Evolutionary conservation across 2,888 invertebrate genomes (phyloP).

Genomic region (Poecilobothrus nobilitatus): DNA sequence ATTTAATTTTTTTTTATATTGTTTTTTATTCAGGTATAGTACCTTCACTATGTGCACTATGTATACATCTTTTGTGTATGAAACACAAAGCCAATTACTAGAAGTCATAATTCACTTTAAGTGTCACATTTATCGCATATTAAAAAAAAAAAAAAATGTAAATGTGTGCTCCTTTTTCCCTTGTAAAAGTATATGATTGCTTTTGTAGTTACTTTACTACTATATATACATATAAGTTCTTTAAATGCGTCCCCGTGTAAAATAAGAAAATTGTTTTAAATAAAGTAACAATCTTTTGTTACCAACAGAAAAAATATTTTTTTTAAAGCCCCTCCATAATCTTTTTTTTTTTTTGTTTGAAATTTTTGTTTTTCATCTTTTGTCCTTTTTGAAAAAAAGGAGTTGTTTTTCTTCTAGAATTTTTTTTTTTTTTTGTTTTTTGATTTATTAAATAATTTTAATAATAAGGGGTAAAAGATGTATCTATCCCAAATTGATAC

Average conservation of each 20-base stretch:
- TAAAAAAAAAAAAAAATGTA: background rate
- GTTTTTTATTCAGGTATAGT: background rate
- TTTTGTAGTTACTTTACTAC: too few species aligned
- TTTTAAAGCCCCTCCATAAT: background rate
- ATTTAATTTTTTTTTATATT: background rate
- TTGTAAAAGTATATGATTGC: too few species aligned
- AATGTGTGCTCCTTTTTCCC: too few species aligned
- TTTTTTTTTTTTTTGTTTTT: too few species aligned
- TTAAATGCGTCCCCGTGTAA: too few species aligned
- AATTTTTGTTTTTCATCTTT: too few species aligned
- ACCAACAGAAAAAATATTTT: too few species aligned
- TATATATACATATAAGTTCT: too few species aligned
- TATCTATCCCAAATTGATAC: too few species aligned
- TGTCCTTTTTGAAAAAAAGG: too few species aligned
- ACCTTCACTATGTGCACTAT: background rate
- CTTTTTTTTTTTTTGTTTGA: background rate
- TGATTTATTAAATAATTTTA: background rate
- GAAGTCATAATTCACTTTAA: background rate
- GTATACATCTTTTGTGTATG: background rate
- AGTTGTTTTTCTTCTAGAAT: too few species aligned
- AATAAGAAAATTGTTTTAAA: background rate
- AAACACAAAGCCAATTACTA: background rate
- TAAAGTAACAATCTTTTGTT: background rate
- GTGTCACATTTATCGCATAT: slow-evolving; percentile 6
- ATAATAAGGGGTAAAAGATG: background rate